Conservation (phyloP, 2,888 invertebrate species). For the Dasysyrphus albostriatus region DNA sequence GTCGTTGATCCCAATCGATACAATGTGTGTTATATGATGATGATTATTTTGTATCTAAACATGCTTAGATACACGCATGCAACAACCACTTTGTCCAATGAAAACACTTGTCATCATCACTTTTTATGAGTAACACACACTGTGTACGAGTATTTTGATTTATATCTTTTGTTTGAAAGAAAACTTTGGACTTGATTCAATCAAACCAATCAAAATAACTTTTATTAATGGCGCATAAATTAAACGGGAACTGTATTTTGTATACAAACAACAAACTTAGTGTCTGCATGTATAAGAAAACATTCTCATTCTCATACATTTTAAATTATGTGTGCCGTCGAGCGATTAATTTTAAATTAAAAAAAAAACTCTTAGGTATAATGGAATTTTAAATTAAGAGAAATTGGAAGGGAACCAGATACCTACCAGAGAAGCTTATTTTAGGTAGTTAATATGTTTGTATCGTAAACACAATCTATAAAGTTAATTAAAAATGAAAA, state of each 20-base stretch:
- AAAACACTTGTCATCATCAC: not conserved
- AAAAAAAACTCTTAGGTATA: conserved; percentile 11
- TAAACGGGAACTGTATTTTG: conserved; percentile 14
- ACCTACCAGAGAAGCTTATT: not conserved
- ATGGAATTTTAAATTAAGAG: conserved; percentile 38
- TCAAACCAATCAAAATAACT: conserved; percentile 68
- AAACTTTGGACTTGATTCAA: conserved; percentile 67
- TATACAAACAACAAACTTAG: not conserved
- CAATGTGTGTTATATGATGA: conserved; percentile 15
- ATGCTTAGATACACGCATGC: conserved; percentile 60
- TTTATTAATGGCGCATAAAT: conserved; percentile 48
- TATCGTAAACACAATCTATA: conserved; percentile 28
- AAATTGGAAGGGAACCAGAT: not conserved
- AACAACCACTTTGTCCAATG: not conserved
- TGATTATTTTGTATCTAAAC: conserved; percentile 63
- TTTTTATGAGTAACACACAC: not conserved
- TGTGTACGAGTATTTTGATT: conserved; percentile 28
- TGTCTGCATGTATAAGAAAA: conserved; percentile 10
- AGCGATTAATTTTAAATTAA: conserved; percentile 23
- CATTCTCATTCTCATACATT: conserved; percentile 15
- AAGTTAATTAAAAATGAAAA: conserved; percentile 27
- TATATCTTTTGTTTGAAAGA: conserved; percentile 43
- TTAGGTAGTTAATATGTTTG: not conserved
- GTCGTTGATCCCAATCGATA: conserved; percentile 10
- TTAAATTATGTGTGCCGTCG: conserved; percentile 1